Evolutionary conservation across 2,888 invertebrate genomes (phyloP).

Genomic region (Epirrhoe tristata): DNA sequence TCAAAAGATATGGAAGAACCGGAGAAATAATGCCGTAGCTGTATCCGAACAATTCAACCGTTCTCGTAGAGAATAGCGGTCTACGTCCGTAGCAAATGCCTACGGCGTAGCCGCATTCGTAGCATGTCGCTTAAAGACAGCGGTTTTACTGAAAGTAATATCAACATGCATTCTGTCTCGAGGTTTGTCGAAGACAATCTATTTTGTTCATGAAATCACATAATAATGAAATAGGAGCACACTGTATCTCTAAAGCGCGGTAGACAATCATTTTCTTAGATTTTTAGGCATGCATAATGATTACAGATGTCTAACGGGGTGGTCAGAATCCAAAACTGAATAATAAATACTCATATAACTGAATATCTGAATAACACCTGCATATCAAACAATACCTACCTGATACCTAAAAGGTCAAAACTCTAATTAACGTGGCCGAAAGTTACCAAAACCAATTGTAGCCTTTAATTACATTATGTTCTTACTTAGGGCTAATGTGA

Average conservation of each 20-base stretch:
- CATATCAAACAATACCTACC: neutral
- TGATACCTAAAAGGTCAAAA: neutral
- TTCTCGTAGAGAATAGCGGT: constrained; percentile 38
- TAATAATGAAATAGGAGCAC: too few relatives aligned
- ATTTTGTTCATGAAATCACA: neutral
- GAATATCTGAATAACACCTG: neutral
- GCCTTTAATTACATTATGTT: constrained; percentile 30
- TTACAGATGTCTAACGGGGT: too few relatives aligned
- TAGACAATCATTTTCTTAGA: too few relatives aligned
- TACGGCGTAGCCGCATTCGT: constrained; percentile 43
- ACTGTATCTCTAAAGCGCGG: too few relatives aligned
- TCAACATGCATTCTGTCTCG: constrained; percentile 23
- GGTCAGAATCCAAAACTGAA: too few relatives aligned
- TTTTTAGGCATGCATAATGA: too few relatives aligned
- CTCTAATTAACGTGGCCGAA: constrained; percentile 32
- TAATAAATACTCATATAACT: too few relatives aligned
- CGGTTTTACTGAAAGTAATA: constrained; percentile 37
- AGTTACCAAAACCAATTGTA: constrained; percentile 24
- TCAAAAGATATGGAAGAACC: constrained; percentile 3
- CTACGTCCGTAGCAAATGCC: constrained; percentile 44
- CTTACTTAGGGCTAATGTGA: constrained; percentile 26
- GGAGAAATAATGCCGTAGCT: constrained; percentile 21
- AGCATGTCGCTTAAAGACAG: constrained; percentile 33
- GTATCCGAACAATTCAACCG: constrained; percentile 34
- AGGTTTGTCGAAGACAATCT: neutral